Evolutionary conservation across 2,888 invertebrate genomes (phyloP), one percentile per base, ranked within the genome.

Genomic region (Troides oblongomaculatus): DNA sequence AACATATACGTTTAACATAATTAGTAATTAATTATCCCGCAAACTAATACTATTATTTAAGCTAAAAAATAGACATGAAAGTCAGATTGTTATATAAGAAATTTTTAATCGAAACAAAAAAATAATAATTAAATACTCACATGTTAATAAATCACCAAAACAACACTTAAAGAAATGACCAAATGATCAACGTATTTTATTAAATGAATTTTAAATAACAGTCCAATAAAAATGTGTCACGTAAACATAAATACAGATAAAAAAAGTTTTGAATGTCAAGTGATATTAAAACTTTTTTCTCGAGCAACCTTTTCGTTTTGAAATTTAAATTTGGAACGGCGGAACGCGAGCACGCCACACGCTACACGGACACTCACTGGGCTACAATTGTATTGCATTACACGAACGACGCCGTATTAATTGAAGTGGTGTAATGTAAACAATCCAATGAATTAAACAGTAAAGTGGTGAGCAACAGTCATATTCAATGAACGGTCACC

Each of bases 301-400:
- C 39, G 50, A 17, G 14, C 2, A 14, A 17, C 14, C 1, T 50
- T 39, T 10, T 7, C 50, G n/a, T 30, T 25, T 30, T 2, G 18
- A 46, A 46, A 59, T 61, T 65, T 30, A 57, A 46, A 57, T 69
- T 30, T 30, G 21, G 60, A 36, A 66, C 50, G 62, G 17, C 62
- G 21, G 62, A 50, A 62, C 59, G 39, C 70, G 70, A 66, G 70
- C 58, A 50, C 36, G 17, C 58, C 18, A 10, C 53, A 53, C 62
- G 66, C 62, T n/a, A 58, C 58, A 62, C 59, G 66, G 62, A 62
- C 66, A 62, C 62, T 66, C 70, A 70, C 70, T 70, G 66, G 62
- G 17, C 36, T 60, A 66, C 36, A 12, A 36, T 30, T 36, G 36
- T 36, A 17, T 25, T 25, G 25, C 6, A 25, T 17, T 25, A 14